Conservation (phyloP, 2,888 invertebrate genomes). For the Caenorhabditis imperialis region DNA sequence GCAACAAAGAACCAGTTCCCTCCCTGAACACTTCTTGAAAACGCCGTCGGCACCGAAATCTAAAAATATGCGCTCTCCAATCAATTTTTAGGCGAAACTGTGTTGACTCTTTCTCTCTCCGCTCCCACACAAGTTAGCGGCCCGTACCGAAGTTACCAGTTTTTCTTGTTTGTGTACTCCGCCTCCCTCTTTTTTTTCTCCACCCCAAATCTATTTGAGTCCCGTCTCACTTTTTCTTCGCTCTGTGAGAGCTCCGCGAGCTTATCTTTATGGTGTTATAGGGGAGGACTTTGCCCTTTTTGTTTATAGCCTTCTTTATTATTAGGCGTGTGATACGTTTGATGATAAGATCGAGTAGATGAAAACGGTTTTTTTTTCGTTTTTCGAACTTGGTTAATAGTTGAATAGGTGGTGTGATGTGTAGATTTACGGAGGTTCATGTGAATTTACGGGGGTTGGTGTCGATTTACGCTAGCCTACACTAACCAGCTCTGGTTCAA, state of each 20-base stretch:
- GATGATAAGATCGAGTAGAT: no score
- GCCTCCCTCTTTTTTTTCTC: constrained; percentile 9
- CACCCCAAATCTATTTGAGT: constrained; percentile 32
- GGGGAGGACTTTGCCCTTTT: neutral
- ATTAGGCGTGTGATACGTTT: no score
- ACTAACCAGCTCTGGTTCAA: constrained; percentile 16
- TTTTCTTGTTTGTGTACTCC: constrained; percentile 57
- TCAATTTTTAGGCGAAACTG: constrained; percentile 40
- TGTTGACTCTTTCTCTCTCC: constrained; percentile 20
- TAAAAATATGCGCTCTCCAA: constrained; percentile 26
- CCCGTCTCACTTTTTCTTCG: constrained; percentile 2
- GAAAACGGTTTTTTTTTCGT: neutral
- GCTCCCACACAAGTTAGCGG: constrained; percentile 28
- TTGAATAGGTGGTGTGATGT: no score
- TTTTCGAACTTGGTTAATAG: no score
- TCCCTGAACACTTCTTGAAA: no score
- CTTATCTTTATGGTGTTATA: neutral
- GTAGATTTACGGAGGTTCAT: no score
- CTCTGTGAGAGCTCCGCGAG: neutral
- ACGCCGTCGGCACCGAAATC: no score
- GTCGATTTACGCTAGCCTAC: no score
- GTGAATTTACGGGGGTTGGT: no score
- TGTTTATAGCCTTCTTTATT: no score
- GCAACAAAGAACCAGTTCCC: no score
- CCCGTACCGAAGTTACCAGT: no score